Base-by-base conservation (phyloP, 2,888 invertebrate species). In the Leucophenga montana region DNA sequence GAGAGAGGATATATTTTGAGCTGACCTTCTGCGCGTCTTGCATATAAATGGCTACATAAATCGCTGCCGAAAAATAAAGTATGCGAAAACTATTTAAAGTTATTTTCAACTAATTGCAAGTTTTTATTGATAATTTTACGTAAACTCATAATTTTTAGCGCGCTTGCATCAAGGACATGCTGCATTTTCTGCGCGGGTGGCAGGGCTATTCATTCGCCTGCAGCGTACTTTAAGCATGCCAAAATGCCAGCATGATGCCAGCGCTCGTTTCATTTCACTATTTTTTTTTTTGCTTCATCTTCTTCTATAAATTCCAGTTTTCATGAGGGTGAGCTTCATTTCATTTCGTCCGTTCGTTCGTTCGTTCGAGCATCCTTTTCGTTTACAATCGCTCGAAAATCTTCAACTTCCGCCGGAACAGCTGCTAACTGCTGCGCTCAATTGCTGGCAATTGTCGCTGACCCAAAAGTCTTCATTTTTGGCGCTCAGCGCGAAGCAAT, bases 61-160 rank as follows among this genome's bases (percentile, higher is more conserved):
- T 39, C 39, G 4, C 9, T 39, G 8, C 39, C 39, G 9, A 39
- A 39, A 39, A 39, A 39, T 11, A 39, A 39, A 39, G 5, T 39
- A 57, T 64, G 44, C 22, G 39, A 75, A 68, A 67, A 59, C 66
- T 73, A 76, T 72, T 76, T 73, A 68, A 71, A 75, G 77, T 74
- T 73, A 74, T 77, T 72, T 61, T 57, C 74, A 77, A 73, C 77
- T 81, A 83, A 81, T 83, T 84, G 73, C 72, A 73, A 71, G 72
- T 71, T 66, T 31, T 56, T 70, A 62, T 74, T 74, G 75, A 69
- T 69, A 66, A 82, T 80, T 77, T 57, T 76, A 56, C 62, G 33
- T 61, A 59, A 61, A 69, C 69, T 65, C 69, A 75, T 76, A 77
- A 83, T 80, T 76, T 77, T 80, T 27, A n/a, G 33, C 48, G 72